Conservation (phyloP, 2,888 invertebrate species). For the Drosophila flavopinicola region DNA sequence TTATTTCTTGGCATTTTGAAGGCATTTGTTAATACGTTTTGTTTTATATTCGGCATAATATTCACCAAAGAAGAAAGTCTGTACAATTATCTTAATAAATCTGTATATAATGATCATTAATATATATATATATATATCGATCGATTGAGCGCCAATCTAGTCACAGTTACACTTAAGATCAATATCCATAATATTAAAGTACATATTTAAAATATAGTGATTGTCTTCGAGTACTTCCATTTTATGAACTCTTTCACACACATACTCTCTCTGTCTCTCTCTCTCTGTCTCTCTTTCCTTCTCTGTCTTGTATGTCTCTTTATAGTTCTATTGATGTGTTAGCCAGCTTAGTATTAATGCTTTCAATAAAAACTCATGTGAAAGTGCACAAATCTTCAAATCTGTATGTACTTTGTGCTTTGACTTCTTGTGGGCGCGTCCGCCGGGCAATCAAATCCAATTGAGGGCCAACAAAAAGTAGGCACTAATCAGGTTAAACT, state of each 20-base stretch:
- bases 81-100: constrained; percentile 10
- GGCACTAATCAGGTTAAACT: constrained; percentile 66
- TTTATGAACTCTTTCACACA: constrained; percentile 29
- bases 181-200: constrained; percentile 14
- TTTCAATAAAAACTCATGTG: constrained; percentile 62
- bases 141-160: constrained; percentile 52
- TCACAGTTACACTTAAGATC: constrained; percentile 43
- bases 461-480: constrained; percentile 62
- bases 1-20: background rate
- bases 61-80: constrained; percentile 5
- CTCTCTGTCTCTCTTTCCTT: background rate
- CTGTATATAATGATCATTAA: constrained; percentile 56
- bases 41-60: background rate
- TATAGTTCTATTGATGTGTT: constrained; percentile 41
- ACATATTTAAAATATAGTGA: constrained; percentile 45
- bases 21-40: constrained; percentile 1
- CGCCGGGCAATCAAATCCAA: constrained; percentile 63
- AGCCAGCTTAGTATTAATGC: constrained; percentile 56
- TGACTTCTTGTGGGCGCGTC: constrained; percentile 16
- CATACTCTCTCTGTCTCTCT: constrained; percentile 1
- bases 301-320: constrained; percentile 12
- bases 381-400: constrained; percentile 20
- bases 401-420: constrained; percentile 5
- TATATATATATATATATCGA: constrained; percentile 22
- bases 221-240: constrained; percentile 63